A percentile compares a stretch with the other conserved stretches of the same genome.
phyloP scores from a whole-genome alignment of 2,797 vertebrate genomes.

The Protosalanx chinensis region DNA sequence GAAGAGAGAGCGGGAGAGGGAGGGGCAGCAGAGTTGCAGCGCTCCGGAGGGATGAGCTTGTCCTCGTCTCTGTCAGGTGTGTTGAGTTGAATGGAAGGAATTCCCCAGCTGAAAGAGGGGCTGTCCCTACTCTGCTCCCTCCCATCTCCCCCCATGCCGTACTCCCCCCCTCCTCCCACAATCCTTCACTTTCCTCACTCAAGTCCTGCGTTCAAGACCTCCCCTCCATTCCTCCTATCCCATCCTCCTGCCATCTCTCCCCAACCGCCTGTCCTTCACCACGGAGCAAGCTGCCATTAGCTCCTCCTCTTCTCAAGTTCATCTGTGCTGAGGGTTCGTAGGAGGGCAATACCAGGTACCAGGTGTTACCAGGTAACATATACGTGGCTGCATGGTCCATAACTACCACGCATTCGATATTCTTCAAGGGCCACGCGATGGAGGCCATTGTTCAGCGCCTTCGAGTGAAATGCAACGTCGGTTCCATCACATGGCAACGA shows the following conservation, averaged over 20 bases:
- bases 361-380: background rate
- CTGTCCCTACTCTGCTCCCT: slow-evolving; percentile 7
- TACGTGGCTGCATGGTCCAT: too few relatives aligned
- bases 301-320: background rate
- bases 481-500: background rate
- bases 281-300: background rate
- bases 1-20: background rate
- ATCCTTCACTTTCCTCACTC: background rate
- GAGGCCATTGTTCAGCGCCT: too few relatives aligned
- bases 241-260: background rate
- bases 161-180: background rate
- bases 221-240: background rate
- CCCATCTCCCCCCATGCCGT: background rate
- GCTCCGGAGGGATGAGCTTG: slow-evolving; percentile 2
- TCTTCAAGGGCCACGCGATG: too few relatives aligned
- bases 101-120: slow-evolving; percentile 43
- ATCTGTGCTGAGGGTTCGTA: background rate
- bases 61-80: slow-evolving; percentile 31
- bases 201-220: background rate
- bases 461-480: too few relatives aligned
- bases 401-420: too few relatives aligned
- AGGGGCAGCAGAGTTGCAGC: background rate
- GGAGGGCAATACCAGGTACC: background rate
- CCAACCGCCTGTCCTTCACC: background rate
- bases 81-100: slow-evolving; percentile 42